A percentile compares a stretch with the other conserved stretches of the same genome.
phyloP scores from a whole-genome alignment of 2,797 vertebrate genomes.

The Fratercula arctica region DNA sequence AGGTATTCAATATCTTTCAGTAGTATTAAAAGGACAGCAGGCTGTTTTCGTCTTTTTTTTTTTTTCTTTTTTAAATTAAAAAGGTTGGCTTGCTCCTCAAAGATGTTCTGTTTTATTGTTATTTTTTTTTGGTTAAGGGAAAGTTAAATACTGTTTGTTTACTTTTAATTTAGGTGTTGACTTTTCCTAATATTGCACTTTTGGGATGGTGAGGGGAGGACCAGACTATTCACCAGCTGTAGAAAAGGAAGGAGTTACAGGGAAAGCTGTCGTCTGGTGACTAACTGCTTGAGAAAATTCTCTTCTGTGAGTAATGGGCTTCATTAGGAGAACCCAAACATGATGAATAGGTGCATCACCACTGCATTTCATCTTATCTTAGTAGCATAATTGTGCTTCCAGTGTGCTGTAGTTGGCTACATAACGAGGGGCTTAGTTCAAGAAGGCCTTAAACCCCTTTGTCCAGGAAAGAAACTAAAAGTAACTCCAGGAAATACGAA shows the following conservation, averaged over 20 bases:
- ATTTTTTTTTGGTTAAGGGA: neutral
- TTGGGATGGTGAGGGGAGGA: conserved; percentile 2
- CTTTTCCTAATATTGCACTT: conserved; percentile 58
- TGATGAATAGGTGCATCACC: conserved; percentile 43
- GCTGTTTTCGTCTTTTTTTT: conserved; percentile 17
- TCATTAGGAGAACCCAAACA: conserved; percentile 47
- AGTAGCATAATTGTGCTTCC: conserved; percentile 26
- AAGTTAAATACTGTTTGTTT: conserved; percentile 47
- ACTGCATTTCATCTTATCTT: conserved; percentile 21
- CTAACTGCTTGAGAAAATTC: conserved; percentile 26
- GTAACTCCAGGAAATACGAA: neutral
- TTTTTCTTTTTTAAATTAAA: conserved; percentile 21
- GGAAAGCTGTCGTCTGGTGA: conserved; percentile 45
- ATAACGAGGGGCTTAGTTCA: neutral
- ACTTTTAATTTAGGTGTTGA: conserved; percentile 43
- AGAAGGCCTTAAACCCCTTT: conserved; percentile 26
- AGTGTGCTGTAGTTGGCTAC: neutral
- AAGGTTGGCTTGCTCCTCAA: conserved; percentile 19
- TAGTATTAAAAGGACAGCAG: conserved; percentile 39
- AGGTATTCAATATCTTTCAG: neutral
- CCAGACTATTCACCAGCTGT: neutral
- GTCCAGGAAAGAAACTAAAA: neutral
- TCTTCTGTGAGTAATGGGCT: conserved; percentile 59
- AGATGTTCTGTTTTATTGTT: neutral
- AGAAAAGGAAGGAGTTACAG: neutral